These are phyloP conservation scores for Hypanus sabinus DNA, from an alignment of 2,113 vertebrate species.

Conservation along the genomic window DNA sequence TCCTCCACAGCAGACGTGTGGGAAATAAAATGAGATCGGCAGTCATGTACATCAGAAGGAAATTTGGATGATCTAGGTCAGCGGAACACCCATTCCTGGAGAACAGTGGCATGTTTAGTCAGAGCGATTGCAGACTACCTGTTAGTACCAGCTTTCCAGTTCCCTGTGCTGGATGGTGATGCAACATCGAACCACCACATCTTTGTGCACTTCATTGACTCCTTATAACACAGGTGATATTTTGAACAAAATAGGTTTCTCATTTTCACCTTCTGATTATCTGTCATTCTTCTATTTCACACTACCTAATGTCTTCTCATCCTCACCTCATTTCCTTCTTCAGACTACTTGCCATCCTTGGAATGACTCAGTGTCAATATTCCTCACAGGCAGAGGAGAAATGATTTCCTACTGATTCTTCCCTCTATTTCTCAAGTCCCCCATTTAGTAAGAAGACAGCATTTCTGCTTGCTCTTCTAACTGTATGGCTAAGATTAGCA, in stretches of 20 bases:
- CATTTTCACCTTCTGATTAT: not conserved
- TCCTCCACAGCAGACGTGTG: not conserved
- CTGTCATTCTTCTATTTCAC: not conserved
- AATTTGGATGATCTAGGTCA: not conserved
- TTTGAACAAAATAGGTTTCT: not conserved
- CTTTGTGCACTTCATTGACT: not conserved
- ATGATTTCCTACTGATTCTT: not conserved
- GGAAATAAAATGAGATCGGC: not conserved
- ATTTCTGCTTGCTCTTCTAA: not conserved
- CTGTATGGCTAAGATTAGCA: not conserved
- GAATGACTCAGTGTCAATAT: not conserved
- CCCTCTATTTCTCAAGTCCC: not conserved
- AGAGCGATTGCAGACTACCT: not conserved
- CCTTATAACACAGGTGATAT: too few species aligned
- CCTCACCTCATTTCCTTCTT: not conserved
- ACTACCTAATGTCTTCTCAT: not conserved
- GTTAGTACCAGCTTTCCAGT: not conserved
- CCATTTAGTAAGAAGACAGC: not conserved
- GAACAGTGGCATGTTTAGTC: not conserved
- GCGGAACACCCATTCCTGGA: not conserved
- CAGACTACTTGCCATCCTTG: not conserved
- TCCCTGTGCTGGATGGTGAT: not conserved
- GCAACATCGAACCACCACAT: not conserved
- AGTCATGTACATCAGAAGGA: not conserved
- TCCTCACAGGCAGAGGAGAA: not conserved